Base-by-base conservation (phyloP, 2,797 vertebrate genomes). In the Sebastes wilsoni region DNA sequence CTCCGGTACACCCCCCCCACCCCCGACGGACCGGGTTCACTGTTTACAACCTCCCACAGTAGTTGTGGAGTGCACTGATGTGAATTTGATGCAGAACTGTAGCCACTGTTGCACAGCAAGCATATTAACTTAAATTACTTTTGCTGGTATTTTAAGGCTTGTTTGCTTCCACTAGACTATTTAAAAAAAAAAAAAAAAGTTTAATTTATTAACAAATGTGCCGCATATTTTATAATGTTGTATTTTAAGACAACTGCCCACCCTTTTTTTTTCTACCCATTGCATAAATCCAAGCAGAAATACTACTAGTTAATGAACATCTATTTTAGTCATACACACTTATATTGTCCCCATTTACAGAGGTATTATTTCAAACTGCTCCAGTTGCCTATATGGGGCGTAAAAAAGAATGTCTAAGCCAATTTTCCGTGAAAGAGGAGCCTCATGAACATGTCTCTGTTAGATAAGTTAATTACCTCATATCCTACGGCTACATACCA, bases 391-490 rank as follows among this genome's bases (percentile, higher is more conserved):
- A 87, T 87, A 69, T 88, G 84, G 71, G 75, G 23, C 46, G 59
- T 82, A 80, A 80, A 85, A 87, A 79, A 78, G 56, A 88, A 81
- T 16, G 80, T 72, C 83, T 82, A 84, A 88, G 87, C 73, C 85
- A 77, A 84, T 90, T 89, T 92, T 83, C 68, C 11, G 13, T 84
- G 80, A 80, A 81, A 86, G 75, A 77, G 73, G 68, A 78, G 86
- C 87, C 90, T 90, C 70, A 59, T 80, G 85, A 93, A 89, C 74
- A 75, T 27, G 83, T 90, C 90, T 89, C 83, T 82, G 81, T 92
- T 89, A 88, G 90, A 89, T 93, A 89, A 92, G 89, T 92, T 93
- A 94, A 94, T 94, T 91, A 92, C 89, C 83, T 92, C 75, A 67
- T 88, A 77, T 89, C 91, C 86, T 87, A 65, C 79, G 81, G 91